phyloP scores from a whole-genome alignment of 1,140 invertebrate genomes.

The Lutraria rhynchaena region DNA sequence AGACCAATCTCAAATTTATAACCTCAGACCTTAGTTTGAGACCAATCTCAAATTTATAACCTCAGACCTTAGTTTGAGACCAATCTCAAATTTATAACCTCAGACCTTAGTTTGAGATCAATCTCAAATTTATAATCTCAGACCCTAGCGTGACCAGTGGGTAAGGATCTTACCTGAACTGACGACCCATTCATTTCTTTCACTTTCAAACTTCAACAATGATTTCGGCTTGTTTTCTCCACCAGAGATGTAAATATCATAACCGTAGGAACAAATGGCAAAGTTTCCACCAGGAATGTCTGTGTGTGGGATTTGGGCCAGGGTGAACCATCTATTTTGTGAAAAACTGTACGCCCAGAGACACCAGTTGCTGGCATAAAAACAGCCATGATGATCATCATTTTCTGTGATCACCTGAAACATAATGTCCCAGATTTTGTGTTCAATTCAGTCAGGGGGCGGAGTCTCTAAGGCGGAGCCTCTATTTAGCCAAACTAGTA shows the following conservation, averaged over 20 bases:
- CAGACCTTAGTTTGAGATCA: too few species aligned
- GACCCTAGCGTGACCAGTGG: background rate
- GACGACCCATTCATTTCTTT: constrained; percentile 48
- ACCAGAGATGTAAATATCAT: constrained; percentile 67
- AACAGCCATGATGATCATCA: constrained; percentile 28
- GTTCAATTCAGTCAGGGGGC: too few species aligned
- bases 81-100: too few species aligned
- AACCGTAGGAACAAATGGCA: constrained; percentile 64
- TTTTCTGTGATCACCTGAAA: constrained; percentile 42
- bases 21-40: too few species aligned
- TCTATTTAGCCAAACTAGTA: too few species aligned
- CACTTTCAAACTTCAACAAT: constrained; percentile 35
- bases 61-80: too few species aligned
- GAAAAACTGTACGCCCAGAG: constrained; percentile 43
- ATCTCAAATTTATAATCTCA: too few species aligned
- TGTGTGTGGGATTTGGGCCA: constrained; percentile 12
- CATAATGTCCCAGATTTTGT: too few species aligned
- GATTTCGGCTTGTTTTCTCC: constrained; percentile 53
- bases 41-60: too few species aligned
- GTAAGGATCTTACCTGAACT: constrained; percentile 26
- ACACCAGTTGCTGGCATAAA: constrained; percentile 37
- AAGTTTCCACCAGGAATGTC: constrained; percentile 37
- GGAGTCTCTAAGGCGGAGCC: too few species aligned
- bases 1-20: too few species aligned
- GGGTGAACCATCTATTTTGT: constrained; percentile 43